Evolutionary conservation across 2,888 invertebrate genomes (phyloP).

Genomic region (Xylota segnis): DNA sequence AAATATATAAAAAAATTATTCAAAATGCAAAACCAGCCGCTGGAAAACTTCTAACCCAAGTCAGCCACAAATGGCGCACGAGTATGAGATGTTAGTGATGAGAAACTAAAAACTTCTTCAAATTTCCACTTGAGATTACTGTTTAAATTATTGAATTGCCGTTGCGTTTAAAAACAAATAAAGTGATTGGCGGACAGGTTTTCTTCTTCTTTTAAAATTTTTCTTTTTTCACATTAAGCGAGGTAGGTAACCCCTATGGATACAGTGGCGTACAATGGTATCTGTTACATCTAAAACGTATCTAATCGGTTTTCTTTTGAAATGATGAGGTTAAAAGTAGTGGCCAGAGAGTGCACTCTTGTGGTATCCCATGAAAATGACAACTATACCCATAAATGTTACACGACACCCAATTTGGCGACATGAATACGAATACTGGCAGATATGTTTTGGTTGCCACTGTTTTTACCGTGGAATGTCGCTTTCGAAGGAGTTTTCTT

Average conservation of each 20-base stretch:
- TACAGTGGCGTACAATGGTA: slow-evolving; percentile 1
- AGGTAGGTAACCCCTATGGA: slow-evolving; percentile 46
- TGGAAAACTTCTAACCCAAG: slow-evolving; percentile 40
- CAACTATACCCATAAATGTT: too few species aligned
- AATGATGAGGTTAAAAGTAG: too few species aligned
- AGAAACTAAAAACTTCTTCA: slow-evolving; percentile 46
- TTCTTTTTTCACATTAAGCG: slow-evolving; percentile 10
- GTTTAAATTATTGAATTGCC: slow-evolving; percentile 67
- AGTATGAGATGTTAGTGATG: slow-evolving; percentile 23
- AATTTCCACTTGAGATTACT: slow-evolving; percentile 63
- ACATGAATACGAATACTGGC: too few species aligned
- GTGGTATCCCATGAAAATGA: too few species aligned
- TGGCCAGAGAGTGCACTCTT: too few species aligned
- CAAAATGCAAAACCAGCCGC: slow-evolving; percentile 31
- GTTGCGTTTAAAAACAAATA: slow-evolving; percentile 70
- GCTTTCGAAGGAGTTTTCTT: slow-evolving; percentile 63
- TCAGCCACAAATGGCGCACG: slow-evolving; percentile 33
- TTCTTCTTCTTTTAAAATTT: slow-evolving; percentile 32
- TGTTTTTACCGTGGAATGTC: slow-evolving; percentile 49
- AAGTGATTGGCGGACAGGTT: slow-evolving; percentile 65
- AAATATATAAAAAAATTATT: slow-evolving; percentile 30
- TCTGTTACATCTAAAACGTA: not conserved
- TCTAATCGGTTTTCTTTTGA: too few species aligned
- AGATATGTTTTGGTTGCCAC: not conserved
- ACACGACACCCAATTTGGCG: too few species aligned